Base-by-base conservation (phyloP, 2,113 vertebrate species). In the Syngnathus typhle region DNA sequence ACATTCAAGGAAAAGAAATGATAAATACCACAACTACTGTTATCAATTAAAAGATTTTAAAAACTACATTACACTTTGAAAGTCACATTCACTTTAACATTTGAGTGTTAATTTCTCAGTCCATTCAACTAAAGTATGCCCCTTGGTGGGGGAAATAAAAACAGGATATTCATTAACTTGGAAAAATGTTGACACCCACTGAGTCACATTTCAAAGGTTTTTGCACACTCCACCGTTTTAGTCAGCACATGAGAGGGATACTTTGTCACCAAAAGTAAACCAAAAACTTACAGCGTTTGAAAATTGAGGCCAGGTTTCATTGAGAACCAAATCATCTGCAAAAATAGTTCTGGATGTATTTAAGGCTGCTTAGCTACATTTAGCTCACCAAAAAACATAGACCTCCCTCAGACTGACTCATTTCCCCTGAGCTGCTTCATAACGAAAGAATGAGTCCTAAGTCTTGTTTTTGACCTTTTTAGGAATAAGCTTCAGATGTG, bases 401-500 rank as follows among this genome's bases (percentile, higher is more conserved):
- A 60, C 68, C 65, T 75, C 66, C 64, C 76, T 55, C 59, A 70
- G 65, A 56, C 71, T 38, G 84, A 82, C 74, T 72, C 5, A 73
- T 84, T 84, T 74, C 70, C 70, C 72, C 37, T 43, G 7, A 65
- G 71, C 54, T 69, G 74, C 62, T 75, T 89, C 86, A 80, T 82
- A 75, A 89, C 79, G 82, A 69, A 64, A 81, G 79, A 86, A 84
- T 86, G 83, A 87, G 75, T 72, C 83, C 87, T 83, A 87, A 65
- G 5, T 72, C 43, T 81, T 60, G 73, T 79, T 65, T 85, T 85
- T 86, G 68, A 63, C 88, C 87, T 90, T 90, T 85, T 91, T 88
- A 80, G 89, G 90, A 89, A 88, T 77, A 89, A 84, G 74, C 77
- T 79, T 87, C 71, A 83, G 77, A 79, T 80, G 71, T 8, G 67